Base-by-base conservation (phyloP, 2,113 vertebrate species). In the Barnardius zonarius region DNA sequence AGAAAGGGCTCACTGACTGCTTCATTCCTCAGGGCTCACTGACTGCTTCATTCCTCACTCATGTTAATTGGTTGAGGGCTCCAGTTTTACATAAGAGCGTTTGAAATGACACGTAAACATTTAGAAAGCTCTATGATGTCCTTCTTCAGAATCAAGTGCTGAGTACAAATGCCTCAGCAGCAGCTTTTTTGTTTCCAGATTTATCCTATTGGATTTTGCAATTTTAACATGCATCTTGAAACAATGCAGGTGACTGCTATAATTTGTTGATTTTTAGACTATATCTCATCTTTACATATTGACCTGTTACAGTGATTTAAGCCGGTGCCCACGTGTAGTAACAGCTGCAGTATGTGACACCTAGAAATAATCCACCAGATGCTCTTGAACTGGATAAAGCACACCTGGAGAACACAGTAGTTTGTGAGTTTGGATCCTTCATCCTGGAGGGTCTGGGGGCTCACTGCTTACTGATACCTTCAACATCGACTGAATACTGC, bases 1-100 rank as follows among this genome's bases (percentile, higher is more conserved):
- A 95, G 78, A 81, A 96, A 96, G 39, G 83, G 92, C 88, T 94
- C 92, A 88, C 68, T 91, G 87, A 88, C 82, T 89, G 5, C 55
- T 86, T 84, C 83, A 75, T 86, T 95, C 93, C 55, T 94, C 76
- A 28, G 39, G 83, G 92, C 88, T 94, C 92, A 88, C 68, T 91
- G 88, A 88, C 82, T 89, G 5, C 51, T 86, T 84, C 83, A 72
- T 86, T 95, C 93, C 55, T 94, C 76, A 28, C 77, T 95, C 86
- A 66, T 64, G 73, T 62, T 92, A 95, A 92, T 90, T 95, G 91
- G 55, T 31, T 78, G 64, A 55, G 86, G 64, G 92, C 69, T 92
- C 64, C 52, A 83, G 44, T 81, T 88, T 94, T 90, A 83, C 95
- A 64, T 54, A 88, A 78, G 27, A 70, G 57, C 0, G 18, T 69